These are phyloP conservation scores for Amniataba percoides DNA, from an alignment of 2,797 vertebrate genomes.

Conservation along the genomic window DNA sequence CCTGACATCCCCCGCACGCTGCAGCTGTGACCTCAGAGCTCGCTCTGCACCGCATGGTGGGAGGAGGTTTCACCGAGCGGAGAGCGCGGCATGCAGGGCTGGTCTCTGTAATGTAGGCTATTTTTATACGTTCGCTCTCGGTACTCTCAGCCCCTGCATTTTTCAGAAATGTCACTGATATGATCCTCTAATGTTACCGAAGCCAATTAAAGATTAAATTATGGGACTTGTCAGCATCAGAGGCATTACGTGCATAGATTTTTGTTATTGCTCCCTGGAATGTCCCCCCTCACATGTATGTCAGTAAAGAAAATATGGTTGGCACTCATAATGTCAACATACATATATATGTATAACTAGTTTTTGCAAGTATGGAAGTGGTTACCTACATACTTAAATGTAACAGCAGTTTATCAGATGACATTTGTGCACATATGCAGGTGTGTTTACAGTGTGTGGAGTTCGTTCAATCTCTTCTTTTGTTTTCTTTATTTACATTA, in stretches of 20 bases:
- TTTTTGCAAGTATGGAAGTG: slow-evolving; percentile 4
- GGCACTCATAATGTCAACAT: neutral
- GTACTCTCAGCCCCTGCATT: slow-evolving; percentile 41
- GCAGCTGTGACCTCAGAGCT: slow-evolving; percentile 80
- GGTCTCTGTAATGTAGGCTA: slow-evolving; percentile 60
- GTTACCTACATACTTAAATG: slow-evolving; percentile 14
- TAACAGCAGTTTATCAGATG: neutral
- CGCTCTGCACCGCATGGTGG: slow-evolving; percentile 67
- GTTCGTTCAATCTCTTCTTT: neutral
- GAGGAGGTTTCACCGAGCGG: slow-evolving; percentile 62
- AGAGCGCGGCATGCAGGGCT: slow-evolving; percentile 56
- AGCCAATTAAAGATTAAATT: slow-evolving; percentile 26
- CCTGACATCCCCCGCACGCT: slow-evolving; percentile 72
- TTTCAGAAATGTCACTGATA: slow-evolving; percentile 39
- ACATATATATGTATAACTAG: neutral
- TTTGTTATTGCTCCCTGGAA: neutral
- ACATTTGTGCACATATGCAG: slow-evolving; percentile 6
- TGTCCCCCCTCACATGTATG: neutral
- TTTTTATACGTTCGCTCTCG: slow-evolving; percentile 53
- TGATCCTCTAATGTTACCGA: slow-evolving; percentile 22
- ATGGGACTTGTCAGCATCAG: neutral
- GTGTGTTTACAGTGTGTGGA: neutral
- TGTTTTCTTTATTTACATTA: neutral
- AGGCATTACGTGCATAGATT: neutral
- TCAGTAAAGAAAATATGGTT: neutral